Base-by-base conservation (phyloP, 2,888 invertebrate genomes). In the Nipponacmea schrenckii region DNA sequence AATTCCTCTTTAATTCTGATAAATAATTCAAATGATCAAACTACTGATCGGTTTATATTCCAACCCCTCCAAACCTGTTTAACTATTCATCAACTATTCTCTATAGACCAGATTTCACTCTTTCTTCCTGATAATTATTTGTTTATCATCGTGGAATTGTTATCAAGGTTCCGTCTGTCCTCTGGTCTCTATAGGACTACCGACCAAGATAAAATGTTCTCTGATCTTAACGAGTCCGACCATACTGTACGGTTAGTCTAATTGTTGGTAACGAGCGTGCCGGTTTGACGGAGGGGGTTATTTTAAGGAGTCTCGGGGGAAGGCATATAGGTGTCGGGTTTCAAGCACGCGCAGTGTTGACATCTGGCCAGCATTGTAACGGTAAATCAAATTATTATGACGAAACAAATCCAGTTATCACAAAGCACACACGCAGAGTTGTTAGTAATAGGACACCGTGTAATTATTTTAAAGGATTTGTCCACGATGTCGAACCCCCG, bases 311-410 rank as follows among this genome's bases (percentile, higher is more conserved):
- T 63, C 46, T 44, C 46, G n/a, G 45, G 63, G 44, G 45, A 62
- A 45, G 20, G 63, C 63, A 63, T 26, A 69, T 62, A 62, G 68
- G 68, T 69, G 27, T 69, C 45, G 63, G 20, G 68, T 69, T 69
- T 63, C 68, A 31, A 69, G 68, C 68, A 69, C 68, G 68, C 68
- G 68, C 46, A 44, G 63, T 46, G 68, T 62, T 63, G 68, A 69
- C 68, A 69, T 62, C 68, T 69, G 68, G 44, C 68, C 48, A 62
- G 26, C 26, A 62, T 46, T 27, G 62, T 56, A 56, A 56, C 56
- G 20, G 56, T 56, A 56, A 56, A 56, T 24, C 20, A 24, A 56
- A 56, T 56, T 56, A 56, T 24, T 56, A 56, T 56, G 56, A 56
- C 56, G 56, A 56, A 20, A 56, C 14, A 24, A 17, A 20, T 24